Evolutionary conservation across 2,113 vertebrate genomes (phyloP), one percentile per base, ranked within the genome.

Genomic region (Physeter macrocephalus): DNA sequence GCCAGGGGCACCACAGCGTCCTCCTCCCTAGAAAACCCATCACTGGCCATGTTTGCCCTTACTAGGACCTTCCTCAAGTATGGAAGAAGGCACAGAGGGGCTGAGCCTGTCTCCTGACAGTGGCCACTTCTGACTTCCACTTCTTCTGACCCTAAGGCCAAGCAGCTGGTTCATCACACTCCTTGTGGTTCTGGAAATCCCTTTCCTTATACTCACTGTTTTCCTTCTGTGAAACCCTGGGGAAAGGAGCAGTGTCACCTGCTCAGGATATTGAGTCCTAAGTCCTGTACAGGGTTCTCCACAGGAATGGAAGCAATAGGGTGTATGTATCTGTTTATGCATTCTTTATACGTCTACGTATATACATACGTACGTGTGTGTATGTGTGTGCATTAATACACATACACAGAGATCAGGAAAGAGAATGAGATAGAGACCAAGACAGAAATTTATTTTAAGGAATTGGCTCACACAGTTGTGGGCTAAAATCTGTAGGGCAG

Each of bases 311-410:
- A 90, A 62, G 8, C n/a, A 43, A 23, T 18, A 82, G 2, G 36
- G 8, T 57, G 8, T 9, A 21, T 87, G 3, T 46, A 0, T 43
- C 31, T 36, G 49, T 71, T 14, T 61, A 21, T 23, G 13, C 3
- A 41, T 62, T 62, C 54, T 39, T 3, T n/a, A 34, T 12, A 34
- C 14, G 8, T 43, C 11, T 41, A 27, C 5, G 20, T 23, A 8
- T 66, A 11, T 34, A n/a, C 13, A 27, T 29, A 4, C 6, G 1
- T n/a, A 3, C 20, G 52, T 74, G 20, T 31, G 21, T 31, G 21
- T 13, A 0, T 91, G 62, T 57, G 9, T 20, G 2, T 81, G 49
- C 41, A 6, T 27, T 8, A 36, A 0, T 39, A 0, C 3, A 62
- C 3, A 39, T 17, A 87, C 11, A 34, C 18, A 88, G 27, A 59